A percentile compares a stretch with the other conserved stretches of the same genome.
Conservation (phyloP, 2,797 vertebrate genomes). For the Saxicola maurus region DNA sequence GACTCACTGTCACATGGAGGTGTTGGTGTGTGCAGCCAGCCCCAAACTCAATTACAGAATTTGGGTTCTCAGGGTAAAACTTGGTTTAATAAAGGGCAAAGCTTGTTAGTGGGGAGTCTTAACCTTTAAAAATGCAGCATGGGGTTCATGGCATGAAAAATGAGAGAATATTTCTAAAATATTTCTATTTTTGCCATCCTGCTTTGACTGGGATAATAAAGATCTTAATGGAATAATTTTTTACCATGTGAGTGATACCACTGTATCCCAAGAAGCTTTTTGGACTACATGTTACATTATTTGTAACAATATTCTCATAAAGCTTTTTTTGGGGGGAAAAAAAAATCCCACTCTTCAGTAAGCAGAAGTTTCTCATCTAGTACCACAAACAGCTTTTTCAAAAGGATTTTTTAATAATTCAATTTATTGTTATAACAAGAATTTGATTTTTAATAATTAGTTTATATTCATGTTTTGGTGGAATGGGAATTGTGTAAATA, state of each 20-base stretch:
- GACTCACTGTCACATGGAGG: rapidly evolving
- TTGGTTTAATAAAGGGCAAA: neutral
- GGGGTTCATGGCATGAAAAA: neutral
- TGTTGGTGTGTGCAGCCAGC: neutral
- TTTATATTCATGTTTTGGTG: neutral
- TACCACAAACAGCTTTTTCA: neutral
- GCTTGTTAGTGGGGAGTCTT: neutral
- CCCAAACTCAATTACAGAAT: too few species aligned
- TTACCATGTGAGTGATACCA: neutral
- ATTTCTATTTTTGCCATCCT: neutral
- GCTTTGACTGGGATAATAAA: neutral
- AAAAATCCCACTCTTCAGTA: neutral
- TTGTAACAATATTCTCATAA: neutral
- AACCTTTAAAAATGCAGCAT: neutral
- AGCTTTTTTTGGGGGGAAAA: neutral
- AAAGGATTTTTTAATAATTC: neutral
- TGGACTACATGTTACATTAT: neutral
- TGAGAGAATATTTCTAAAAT: rapidly evolving
- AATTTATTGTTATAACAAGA: neutral
- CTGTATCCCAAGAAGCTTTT: neutral
- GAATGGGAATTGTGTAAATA: neutral
- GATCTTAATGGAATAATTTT: neutral
- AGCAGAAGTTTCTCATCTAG: rapidly evolving
- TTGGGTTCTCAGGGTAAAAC: rapidly evolving
- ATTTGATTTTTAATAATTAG: neutral